Evolutionary conservation across 2,797 vertebrate genomes (phyloP), one percentile per base, ranked within the genome.

Genomic region (Ptychadena robeensis): DNA sequence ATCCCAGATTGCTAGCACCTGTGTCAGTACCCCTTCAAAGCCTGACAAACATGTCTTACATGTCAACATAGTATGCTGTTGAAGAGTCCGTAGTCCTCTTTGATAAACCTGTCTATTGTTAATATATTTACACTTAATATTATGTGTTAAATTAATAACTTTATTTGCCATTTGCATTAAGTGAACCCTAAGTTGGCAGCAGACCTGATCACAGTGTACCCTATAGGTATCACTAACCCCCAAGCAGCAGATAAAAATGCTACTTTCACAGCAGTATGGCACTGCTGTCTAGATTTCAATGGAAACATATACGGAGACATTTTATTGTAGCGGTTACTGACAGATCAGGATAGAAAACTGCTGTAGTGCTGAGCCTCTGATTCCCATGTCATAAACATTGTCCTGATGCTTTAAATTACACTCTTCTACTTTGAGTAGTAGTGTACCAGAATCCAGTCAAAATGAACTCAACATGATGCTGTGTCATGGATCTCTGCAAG

Each of bases 401-500:
- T 27, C 40, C 70, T 57, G 59, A 80, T 80, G 79, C 38, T 57
- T 34, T 67, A 30, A 67, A 38, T 32, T 59, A 37, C n/a, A 37
- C 71, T 65, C 59, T 30, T 63, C 14, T 30, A 14, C 57, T 30
- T n/a, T 32, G 72, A 53, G 31, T 5, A 53, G 38, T 74, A 68
- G 38, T 37, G 63, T 37, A 59, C 61, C n/a, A 28, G n/a, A 73
- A 44, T 82, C 30, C 32, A 38, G n/a, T 82, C 64, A 40, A 2
- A 69, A 69, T 66, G 44, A 57, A 18, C 32, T 38, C 34, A 22
- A 65, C 31, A 28, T 59, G 71, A 74, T 68, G 44, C 71, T 25
- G 18, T 30, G 7, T 75, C 63, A 40, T 74, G 71, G 71, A 73
- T 67, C 70, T 73, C 61, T 37, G 38, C 32, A n/a, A 75, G 44